phyloP scores from a whole-genome alignment of 2,113 vertebrate genomes.

The Sander lucioperca region DNA sequence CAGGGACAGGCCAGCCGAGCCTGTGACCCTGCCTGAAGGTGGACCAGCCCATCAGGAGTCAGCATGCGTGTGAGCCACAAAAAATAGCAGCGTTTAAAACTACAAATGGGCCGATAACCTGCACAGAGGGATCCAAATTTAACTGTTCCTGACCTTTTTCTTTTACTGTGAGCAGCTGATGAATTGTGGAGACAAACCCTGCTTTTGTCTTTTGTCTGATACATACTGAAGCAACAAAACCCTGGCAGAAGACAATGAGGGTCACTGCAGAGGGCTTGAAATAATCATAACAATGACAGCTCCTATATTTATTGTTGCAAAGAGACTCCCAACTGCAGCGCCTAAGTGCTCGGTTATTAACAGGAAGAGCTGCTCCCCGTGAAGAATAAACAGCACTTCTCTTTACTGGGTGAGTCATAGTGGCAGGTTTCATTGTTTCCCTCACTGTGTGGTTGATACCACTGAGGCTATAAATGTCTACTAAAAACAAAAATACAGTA shows the following conservation, averaged over 20 bases:
- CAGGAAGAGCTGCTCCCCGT: conserved; percentile 70
- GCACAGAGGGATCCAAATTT: conserved; percentile 44
- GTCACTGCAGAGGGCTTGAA: conserved; percentile 61
- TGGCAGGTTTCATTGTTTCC: conserved; percentile 51
- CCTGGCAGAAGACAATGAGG: conserved; percentile 66
- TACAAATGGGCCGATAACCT: not conserved
- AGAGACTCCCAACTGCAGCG: conserved; percentile 51
- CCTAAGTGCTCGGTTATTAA: conserved; percentile 67
- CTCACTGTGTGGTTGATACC: conserved; percentile 2
- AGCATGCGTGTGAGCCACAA: not conserved
- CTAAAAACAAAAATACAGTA: not conserved
- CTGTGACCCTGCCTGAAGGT: conserved; percentile 31
- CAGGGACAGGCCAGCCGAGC: conserved; percentile 9
- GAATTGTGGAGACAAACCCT: conserved; percentile 43
- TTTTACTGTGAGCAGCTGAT: conserved; percentile 38
- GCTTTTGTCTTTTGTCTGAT: conserved; percentile 55
- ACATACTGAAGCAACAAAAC: conserved; percentile 30
- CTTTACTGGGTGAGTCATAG: conserved; percentile 50
- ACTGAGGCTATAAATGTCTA: conserved; percentile 1
- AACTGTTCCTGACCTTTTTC: conserved; percentile 55
- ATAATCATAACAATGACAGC: conserved; percentile 77
- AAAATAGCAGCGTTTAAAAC: conserved; percentile 38
- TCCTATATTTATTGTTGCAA: conserved; percentile 71
- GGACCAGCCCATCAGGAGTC: conserved; percentile 1
- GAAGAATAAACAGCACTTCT: conserved; percentile 64